Conservation (phyloP, 2,113 vertebrate species). For the Butorides virescens region DNA sequence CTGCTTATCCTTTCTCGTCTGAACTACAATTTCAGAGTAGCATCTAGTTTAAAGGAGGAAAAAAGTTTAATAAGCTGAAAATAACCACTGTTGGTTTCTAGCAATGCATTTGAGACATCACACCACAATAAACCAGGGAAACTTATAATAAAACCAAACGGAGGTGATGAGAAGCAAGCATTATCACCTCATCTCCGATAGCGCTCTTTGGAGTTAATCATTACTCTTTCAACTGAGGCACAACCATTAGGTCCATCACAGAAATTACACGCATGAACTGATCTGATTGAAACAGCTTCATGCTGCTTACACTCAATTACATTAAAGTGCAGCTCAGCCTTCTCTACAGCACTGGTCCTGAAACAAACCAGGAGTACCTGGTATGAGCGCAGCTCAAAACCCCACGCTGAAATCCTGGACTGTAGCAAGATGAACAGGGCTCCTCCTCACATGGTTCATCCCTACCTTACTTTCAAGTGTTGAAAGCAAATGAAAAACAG, state of each 20-base stretch:
- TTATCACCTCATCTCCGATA: not conserved
- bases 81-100: not conserved
- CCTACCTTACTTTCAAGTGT: not conserved
- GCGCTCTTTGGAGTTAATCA: not conserved
- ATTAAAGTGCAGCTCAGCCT: conserved; percentile 3
- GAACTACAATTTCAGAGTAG: not conserved
- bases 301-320: conserved; percentile 1
- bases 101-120: not conserved
- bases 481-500: not conserved
- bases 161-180: not conserved
- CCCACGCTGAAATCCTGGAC: not conserved
- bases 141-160: not conserved
- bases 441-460: not conserved
- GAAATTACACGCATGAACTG: not conserved
- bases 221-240: not conserved
- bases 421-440: not conserved
- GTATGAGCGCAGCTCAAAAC: not conserved
- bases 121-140: not conserved
- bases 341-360: not conserved
- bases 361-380: not conserved
- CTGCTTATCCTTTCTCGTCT: not conserved
- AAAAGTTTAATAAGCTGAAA: not conserved
- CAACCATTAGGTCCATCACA: not conserved
- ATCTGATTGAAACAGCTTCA: not conserved
- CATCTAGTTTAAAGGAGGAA: not conserved